Conservation (phyloP, 2,113 vertebrate species). For the Ameiurus melas region DNA sequence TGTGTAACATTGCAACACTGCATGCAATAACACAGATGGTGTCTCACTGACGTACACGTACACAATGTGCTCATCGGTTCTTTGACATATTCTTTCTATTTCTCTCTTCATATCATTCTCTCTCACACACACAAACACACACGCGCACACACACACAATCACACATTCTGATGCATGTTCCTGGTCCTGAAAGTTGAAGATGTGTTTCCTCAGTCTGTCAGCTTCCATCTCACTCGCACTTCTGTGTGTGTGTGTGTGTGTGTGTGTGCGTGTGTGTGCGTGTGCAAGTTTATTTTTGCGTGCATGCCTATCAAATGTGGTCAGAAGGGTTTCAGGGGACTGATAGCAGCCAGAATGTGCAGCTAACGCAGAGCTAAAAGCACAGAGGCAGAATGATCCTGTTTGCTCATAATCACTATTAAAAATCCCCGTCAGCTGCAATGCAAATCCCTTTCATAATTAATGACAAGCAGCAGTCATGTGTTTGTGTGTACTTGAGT, state of each 20-base stretch:
- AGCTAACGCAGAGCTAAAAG: not conserved
- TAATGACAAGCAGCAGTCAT: conserved; percentile 10
- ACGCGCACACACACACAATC: conserved; percentile 3
- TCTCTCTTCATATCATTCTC: not conserved
- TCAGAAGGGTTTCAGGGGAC: not conserved
- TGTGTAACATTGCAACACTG: not conserved
- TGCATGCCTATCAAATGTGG: conserved; percentile 20
- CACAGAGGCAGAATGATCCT: conserved; percentile 25
- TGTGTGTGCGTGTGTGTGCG: conserved; percentile 8
- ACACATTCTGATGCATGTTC: conserved; percentile 13
- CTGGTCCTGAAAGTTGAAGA: conserved; percentile 38
- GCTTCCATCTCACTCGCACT: conserved; percentile 6
- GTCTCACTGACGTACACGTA: not conserved
- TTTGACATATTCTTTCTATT: conserved; percentile 5
- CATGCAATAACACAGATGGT: conserved; percentile 9
- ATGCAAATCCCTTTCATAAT: conserved; percentile 27
- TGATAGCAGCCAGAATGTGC: not conserved
- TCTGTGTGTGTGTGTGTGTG: conserved; percentile 19
- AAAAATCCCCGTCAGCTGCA: conserved; percentile 35
- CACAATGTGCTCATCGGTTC: conserved; percentile 16
- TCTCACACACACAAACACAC: not conserved
- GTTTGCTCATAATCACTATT: conserved; percentile 15
- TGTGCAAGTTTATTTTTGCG: not conserved
- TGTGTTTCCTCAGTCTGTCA: conserved; percentile 38
- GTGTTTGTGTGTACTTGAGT: conserved; percentile 25